These are phyloP conservation scores for Crocallis elinguaria DNA, from an alignment of 2,888 invertebrate species.

Conservation along the genomic window DNA sequence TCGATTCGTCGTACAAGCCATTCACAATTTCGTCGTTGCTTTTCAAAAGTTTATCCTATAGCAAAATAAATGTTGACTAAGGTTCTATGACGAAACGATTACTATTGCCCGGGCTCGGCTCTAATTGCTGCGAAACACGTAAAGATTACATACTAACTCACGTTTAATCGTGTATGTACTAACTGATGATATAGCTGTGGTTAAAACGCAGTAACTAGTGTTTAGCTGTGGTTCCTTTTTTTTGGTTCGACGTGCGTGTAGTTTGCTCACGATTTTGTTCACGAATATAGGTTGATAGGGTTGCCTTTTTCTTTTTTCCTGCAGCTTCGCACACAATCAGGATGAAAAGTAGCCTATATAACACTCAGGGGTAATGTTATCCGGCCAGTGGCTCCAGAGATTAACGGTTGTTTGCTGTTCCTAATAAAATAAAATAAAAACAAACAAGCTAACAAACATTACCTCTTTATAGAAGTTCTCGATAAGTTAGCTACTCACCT, in stretches of 20 bases:
- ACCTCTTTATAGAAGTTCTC: too few relatives aligned
- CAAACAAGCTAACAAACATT: too few relatives aligned
- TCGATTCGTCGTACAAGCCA: constrained; percentile 26
- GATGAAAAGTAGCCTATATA: neutral
- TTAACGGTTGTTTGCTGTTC: too few relatives aligned
- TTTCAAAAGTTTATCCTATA: constrained; percentile 33
- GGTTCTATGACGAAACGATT: constrained; percentile 71
- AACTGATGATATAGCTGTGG: constrained; percentile 11
- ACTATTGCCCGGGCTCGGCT: constrained; percentile 53
- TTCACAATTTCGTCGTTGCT: constrained; percentile 22
- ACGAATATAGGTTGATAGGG: constrained; percentile 16
- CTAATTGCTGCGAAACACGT: constrained; percentile 64
- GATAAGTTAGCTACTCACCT: too few relatives aligned
- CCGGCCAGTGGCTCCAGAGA: too few relatives aligned
- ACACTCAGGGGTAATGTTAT: too few relatives aligned
- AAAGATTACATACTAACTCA: too few relatives aligned
- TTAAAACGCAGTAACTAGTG: too few relatives aligned
- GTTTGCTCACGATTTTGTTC: constrained; percentile 16
- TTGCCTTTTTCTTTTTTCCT: neutral
- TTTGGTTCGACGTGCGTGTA: constrained; percentile 17
- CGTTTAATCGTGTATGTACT: too few relatives aligned
- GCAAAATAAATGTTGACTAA: constrained; percentile 59
- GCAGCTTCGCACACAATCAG: neutral
- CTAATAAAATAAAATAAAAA: too few relatives aligned
- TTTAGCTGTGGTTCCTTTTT: constrained; percentile 9